These are phyloP conservation scores for Chamaea fasciata DNA, from an alignment of 2,113 vertebrate species.

Conservation along the genomic window DNA sequence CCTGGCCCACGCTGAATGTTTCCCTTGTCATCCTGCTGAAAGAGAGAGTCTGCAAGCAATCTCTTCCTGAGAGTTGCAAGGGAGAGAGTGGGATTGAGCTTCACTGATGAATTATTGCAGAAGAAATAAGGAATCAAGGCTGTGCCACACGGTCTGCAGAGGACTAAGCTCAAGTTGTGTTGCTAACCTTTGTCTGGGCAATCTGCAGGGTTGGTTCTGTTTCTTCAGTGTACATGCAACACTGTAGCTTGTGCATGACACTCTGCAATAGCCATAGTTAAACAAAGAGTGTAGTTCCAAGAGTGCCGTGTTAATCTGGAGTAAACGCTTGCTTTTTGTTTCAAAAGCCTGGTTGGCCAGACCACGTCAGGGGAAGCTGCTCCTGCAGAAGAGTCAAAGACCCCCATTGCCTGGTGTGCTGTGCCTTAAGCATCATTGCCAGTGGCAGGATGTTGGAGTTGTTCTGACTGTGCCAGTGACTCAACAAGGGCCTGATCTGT, in stretches of 20 bases:
- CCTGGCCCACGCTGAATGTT: not conserved
- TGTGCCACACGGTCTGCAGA: not conserved
- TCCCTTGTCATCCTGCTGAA: not conserved
- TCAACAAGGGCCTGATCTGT: not conserved
- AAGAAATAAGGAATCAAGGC: not conserved
- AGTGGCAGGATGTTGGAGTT: not conserved
- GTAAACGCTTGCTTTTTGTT: not conserved
- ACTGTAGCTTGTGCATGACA: not conserved
- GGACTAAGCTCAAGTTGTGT: not conserved
- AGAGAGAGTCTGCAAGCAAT: not conserved
- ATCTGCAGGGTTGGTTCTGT: not conserved
- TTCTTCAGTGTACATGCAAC: accelerated
- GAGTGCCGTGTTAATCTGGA: not conserved
- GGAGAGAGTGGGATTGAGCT: not conserved
- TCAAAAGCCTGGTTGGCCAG: not conserved
- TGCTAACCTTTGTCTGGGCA: not conserved
- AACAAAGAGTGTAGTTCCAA: not conserved
- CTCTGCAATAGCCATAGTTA: not conserved
- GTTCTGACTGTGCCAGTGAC: not conserved
- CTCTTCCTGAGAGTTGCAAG: not conserved
- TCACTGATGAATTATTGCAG: not conserved
- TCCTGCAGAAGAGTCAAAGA: not conserved
- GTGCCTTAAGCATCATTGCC: not conserved
- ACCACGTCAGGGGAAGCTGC: not conserved
- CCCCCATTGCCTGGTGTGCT: not conserved